Evolutionary conservation across 2,113 vertebrate genomes (phyloP).

Genomic region (Cygnus atratus): DNA sequence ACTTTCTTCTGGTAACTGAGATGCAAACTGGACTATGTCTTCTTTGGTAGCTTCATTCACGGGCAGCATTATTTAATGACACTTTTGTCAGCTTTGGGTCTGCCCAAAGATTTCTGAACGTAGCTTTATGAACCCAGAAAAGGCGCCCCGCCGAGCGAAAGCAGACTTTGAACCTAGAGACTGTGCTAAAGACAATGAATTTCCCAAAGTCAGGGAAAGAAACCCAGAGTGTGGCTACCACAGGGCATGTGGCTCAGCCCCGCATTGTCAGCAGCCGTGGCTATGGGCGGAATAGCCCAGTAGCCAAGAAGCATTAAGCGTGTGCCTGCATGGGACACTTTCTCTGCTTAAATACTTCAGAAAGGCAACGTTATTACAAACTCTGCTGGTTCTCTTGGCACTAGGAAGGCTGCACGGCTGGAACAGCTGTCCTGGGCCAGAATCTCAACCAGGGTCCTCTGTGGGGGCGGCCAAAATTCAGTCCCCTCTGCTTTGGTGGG

Average conservation of each 20-base stretch:
- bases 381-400: background rate
- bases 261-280: background rate
- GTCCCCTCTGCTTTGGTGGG: background rate
- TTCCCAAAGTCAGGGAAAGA: constrained; percentile 64
- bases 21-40: constrained; percentile 70
- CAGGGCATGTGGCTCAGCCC: constrained; percentile 15
- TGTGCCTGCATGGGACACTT: background rate
- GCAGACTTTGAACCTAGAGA: constrained; percentile 62
- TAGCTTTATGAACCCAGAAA: constrained; percentile 68
- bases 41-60: constrained; percentile 70
- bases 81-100: constrained; percentile 67
- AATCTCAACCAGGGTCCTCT: background rate
- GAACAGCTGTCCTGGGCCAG: background rate
- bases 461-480: background rate
- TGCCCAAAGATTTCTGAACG: constrained; percentile 66
- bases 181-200: constrained; percentile 55
- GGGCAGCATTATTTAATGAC: constrained; percentile 65
- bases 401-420: background rate
- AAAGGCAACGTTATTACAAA: background rate
- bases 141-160: constrained; percentile 5
- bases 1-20: constrained; percentile 72
- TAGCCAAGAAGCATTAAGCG: background rate
- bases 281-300: background rate
- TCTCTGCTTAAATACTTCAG: background rate
- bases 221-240: constrained; percentile 40